A percentile compares a stretch with the other conserved stretches of the same genome.
Conservation (phyloP, 2,113 vertebrate genomes). For the Cepphus grylle region DNA sequence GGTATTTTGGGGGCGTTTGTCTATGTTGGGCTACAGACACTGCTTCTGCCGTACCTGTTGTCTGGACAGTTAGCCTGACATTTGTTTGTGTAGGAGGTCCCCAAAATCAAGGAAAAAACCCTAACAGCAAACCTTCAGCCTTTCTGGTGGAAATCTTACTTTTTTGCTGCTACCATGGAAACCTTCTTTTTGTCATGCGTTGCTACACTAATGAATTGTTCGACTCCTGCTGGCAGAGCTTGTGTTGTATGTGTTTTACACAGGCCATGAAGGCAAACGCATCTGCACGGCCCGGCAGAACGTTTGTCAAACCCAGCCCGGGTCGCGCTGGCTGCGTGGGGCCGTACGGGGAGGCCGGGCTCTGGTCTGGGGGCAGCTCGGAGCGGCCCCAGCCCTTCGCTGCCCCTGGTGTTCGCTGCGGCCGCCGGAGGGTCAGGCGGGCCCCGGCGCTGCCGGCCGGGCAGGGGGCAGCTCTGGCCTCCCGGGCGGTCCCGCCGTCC, state of each 20-base stretch:
- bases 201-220: not conserved
- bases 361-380: too few species aligned
- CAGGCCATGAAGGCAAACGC: not conserved
- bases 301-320: not conserved
- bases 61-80: not conserved
- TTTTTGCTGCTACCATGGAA: not conserved
- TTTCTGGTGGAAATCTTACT: not conserved
- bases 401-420: too few species aligned
- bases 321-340: accelerated
- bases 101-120: not conserved
- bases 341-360: too few species aligned
- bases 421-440: too few species aligned
- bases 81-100: not conserved
- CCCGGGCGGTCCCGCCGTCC: not conserved
- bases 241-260: not conserved
- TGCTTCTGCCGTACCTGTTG: not conserved
- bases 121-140: not conserved
- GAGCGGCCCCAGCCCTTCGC: too few species aligned
- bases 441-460: not conserved
- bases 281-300: not conserved
- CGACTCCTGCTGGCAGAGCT: not conserved
- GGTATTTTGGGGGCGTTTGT: accelerated
- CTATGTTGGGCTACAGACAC: not conserved
- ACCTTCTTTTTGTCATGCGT: not conserved
- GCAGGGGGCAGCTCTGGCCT: too few species aligned